These are phyloP conservation scores for Zosterops pallidus DNA, from an alignment of 2,113 vertebrate genomes.

Conservation along the genomic window DNA sequence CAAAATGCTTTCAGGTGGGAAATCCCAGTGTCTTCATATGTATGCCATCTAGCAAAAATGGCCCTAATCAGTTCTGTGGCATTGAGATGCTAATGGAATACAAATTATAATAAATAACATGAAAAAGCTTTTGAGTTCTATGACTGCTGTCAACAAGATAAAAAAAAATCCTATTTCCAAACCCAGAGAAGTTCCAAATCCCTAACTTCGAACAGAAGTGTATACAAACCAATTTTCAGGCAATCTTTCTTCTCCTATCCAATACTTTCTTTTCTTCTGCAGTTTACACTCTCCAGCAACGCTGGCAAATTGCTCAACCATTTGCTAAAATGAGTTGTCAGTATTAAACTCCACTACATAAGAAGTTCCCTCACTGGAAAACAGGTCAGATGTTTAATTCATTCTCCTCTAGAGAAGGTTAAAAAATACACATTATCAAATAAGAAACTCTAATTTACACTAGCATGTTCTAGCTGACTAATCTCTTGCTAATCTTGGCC, in stretches of 20 bases:
- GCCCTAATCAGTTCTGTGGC: neutral
- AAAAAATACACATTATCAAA: neutral
- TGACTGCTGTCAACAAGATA: neutral
- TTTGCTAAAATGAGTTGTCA: constrained; percentile 36
- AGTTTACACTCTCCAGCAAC: neutral
- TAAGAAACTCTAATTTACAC: constrained; percentile 33
- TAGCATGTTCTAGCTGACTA: constrained; percentile 8
- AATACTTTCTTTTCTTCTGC: constrained; percentile 6
- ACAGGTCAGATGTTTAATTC: constrained; percentile 59
- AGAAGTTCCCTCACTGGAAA: constrained; percentile 31
- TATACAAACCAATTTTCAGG: constrained; percentile 1
- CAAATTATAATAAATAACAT: neutral
- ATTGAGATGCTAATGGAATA: neutral
- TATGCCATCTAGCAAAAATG: neutral
- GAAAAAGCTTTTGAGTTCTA: neutral
- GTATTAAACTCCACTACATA: neutral
- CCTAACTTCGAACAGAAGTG: neutral
- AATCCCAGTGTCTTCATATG: accelerated
- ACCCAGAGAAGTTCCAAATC: neutral
- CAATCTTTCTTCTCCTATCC: neutral
- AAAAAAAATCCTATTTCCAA: constrained; percentile 25
- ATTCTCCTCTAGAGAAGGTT: constrained; percentile 1
- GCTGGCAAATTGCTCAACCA: neutral
- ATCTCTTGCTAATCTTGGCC: constrained; percentile 44
- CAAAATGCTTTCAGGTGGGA: neutral